A percentile compares a stretch with the other conserved stretches of the same genome.
Evolutionary conservation across 1,140 invertebrate genomes (phyloP).

Genomic region (Lysiphlebus fabarum): DNA sequence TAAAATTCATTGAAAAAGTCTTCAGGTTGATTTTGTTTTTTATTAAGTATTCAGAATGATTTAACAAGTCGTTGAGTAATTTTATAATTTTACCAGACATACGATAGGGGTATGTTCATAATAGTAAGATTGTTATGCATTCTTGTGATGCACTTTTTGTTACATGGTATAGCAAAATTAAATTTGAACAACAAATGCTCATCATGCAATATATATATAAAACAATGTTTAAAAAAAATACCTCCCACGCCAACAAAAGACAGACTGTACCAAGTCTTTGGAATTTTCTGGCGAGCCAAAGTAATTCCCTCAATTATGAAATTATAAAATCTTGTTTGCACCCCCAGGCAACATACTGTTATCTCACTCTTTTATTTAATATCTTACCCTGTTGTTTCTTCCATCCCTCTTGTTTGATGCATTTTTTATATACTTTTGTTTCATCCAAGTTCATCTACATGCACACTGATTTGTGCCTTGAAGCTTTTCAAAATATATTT

Average conservation of each 20-base stretch:
- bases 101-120: constrained; percentile 34
- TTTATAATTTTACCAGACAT: constrained; percentile 45
- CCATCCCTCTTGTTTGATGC: not conserved
- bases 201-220: constrained; percentile 39
- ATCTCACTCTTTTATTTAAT: constrained; percentile 1
- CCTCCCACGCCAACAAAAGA: constrained; percentile 47
- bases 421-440: not conserved
- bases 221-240: constrained; percentile 42
- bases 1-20: not conserved
- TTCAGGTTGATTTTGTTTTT: constrained; percentile 20
- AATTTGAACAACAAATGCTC: constrained; percentile 35
- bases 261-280: constrained; percentile 35
- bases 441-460: not conserved
- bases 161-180: too few species aligned
- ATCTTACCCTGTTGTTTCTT: not conserved
- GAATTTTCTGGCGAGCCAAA: constrained; percentile 40
- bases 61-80: constrained; percentile 52
- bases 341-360: constrained; percentile 50
- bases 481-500: constrained; percentile 1
- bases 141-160: constrained; percentile 45
- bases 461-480: constrained; percentile 6
- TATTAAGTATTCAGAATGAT: constrained; percentile 51
- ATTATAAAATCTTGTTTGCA: constrained; percentile 55
- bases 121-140: constrained; percentile 54
- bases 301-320: constrained; percentile 56